Conservation (phyloP, 2,113 vertebrate genomes). For the Gallinago paraguaiae region DNA sequence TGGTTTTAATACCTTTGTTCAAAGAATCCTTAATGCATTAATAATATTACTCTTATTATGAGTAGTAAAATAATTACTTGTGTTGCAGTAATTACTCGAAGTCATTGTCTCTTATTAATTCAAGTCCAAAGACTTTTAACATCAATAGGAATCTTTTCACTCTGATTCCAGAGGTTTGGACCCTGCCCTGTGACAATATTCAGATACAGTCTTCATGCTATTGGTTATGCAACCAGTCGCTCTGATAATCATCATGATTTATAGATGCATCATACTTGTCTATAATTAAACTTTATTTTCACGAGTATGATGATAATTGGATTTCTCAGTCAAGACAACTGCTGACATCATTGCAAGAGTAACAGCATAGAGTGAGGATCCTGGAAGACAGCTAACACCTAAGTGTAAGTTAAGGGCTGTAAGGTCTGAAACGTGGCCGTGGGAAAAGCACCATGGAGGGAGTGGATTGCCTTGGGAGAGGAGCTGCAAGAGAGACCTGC, state of each 20-base stretch:
- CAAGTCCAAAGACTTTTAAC: not conserved
- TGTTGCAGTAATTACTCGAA: slow-evolving; percentile 3
- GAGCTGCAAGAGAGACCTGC: not conserved
- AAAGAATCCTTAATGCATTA: not conserved
- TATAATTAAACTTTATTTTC: slow-evolving; percentile 63
- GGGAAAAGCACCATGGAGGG: not conserved
- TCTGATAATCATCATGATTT: slow-evolving; percentile 38
- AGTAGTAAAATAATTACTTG: not conserved
- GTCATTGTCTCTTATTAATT: not conserved
- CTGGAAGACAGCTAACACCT: not conserved
- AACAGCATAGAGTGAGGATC: not conserved
- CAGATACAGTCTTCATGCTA: not conserved
- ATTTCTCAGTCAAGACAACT: slow-evolving; percentile 41
- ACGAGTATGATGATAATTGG: slow-evolving; percentile 43
- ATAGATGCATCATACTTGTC: slow-evolving; percentile 38
- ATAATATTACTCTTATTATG: not conserved
- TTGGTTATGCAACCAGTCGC: slow-evolving; percentile 40
- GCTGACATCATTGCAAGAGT: not conserved
- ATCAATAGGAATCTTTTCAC: not conserved
- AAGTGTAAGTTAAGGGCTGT: not conserved
- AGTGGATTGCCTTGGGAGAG: not conserved
- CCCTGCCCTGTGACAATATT: not conserved
- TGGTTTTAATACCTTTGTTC: not conserved
- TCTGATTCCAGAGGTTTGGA: not conserved
- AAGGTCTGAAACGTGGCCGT: not conserved